These are phyloP conservation scores for Boleophthalmus pectinirostris DNA, from an alignment of 2,113 vertebrate genomes.

Conservation along the genomic window DNA sequence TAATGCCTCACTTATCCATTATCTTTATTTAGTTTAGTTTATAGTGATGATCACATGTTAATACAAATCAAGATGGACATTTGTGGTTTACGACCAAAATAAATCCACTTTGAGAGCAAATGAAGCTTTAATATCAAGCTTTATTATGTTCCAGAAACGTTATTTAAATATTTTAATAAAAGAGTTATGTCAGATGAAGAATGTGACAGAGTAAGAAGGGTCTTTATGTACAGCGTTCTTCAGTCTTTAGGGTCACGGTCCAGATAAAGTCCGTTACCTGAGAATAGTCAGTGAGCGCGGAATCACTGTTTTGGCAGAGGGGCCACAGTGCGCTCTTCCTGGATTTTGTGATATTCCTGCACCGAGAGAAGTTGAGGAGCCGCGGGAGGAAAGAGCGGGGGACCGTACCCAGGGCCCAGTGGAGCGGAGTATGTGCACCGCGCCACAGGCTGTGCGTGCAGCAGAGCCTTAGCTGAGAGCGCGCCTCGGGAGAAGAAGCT, in stretches of 20 bases:
- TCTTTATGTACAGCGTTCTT: conserved; percentile 15
- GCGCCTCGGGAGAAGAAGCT: conserved; percentile 75
- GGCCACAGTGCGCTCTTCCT: conserved; percentile 51
- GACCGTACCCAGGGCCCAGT: conserved; percentile 56
- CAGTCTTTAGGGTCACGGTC: not conserved
- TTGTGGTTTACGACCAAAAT: not conserved
- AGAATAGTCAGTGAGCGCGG: conserved; percentile 49
- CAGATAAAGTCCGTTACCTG: conserved; percentile 67
- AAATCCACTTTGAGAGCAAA: not conserved
- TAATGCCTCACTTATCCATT: not conserved
- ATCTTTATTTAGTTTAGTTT: not conserved
- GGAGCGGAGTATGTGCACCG: conserved; percentile 57
- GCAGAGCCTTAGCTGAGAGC: conserved; percentile 71
- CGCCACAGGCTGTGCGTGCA: conserved; percentile 64
- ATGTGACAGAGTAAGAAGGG: conserved; percentile 12
- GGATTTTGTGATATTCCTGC: conserved; percentile 76
- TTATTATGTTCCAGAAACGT: conserved; percentile 74
- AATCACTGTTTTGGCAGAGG: conserved; percentile 59
- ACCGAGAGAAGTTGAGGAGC: conserved; percentile 70
- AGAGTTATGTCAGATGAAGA: conserved; percentile 30
- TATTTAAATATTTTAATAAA: conserved; percentile 70
- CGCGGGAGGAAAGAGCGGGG: conserved; percentile 69
- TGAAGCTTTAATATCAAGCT: conserved; percentile 60
- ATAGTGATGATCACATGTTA: not conserved
- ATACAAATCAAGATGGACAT: not conserved